Conservation (phyloP, 1,140 invertebrate species). For the Glomeris maerens region DNA sequence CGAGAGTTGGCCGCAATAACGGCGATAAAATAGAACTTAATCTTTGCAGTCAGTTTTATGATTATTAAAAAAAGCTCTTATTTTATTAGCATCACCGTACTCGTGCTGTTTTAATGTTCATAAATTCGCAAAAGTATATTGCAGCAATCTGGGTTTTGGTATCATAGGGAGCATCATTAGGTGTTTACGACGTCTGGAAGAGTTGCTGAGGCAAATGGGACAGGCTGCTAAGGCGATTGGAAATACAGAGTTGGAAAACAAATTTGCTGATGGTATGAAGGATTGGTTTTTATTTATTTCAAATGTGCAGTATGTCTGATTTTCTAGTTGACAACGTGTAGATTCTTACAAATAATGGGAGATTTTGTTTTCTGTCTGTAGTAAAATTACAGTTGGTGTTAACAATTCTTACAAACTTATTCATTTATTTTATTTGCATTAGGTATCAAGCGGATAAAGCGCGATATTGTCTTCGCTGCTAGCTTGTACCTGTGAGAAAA, state of each 20-base stretch:
- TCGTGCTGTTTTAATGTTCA: no score
- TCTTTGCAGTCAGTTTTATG: no score
- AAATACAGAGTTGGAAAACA: constrained; percentile 87
- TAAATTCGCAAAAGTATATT: no score
- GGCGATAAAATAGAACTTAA: no score
- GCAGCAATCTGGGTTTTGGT: not conserved
- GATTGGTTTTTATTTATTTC: no score
- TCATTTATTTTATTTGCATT: constrained; percentile 19
- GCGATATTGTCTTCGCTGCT: constrained; percentile 98
- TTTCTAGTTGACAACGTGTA: constrained; percentile 1
- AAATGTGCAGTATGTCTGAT: not conserved
- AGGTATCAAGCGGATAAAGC: constrained; percentile 73
- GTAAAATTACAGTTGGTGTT: constrained; percentile 4
- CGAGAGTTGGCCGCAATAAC: no score
- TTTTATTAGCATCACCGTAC: no score
- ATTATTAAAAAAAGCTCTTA: not conserved
- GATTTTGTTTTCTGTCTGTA: not conserved
- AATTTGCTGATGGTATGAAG: constrained; percentile 70
- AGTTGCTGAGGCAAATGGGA: constrained; percentile 83
- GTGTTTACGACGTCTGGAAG: constrained; percentile 90
- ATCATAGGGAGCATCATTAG: constrained; percentile 87
- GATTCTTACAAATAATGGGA: not conserved
- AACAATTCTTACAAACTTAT: constrained; percentile 3
- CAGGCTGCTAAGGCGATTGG: constrained; percentile 95
- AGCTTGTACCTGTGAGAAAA: constrained; percentile 93